These are phyloP conservation scores for Lepidotrigona ventralis DNA, from an alignment of 1,140 invertebrate genomes.

Conservation along the genomic window DNA sequence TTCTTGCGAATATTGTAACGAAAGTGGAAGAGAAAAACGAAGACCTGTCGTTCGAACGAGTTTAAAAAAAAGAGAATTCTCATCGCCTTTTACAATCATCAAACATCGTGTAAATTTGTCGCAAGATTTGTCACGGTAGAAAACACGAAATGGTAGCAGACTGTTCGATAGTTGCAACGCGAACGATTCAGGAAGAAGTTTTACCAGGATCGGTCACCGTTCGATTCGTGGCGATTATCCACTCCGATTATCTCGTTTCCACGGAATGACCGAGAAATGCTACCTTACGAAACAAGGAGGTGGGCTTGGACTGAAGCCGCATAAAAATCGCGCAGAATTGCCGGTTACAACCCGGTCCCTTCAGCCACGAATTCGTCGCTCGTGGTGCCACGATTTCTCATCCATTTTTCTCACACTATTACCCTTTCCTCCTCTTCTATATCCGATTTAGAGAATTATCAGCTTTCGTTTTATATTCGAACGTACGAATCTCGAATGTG, in stretches of 20 bases:
- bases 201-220: slow-evolving; percentile 54
- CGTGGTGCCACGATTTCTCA: neutral
- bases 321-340: slow-evolving; percentile 55
- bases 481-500: neutral
- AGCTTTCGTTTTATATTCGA: neutral
- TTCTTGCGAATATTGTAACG: too few relatives aligned
- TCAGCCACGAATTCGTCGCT: slow-evolving; percentile 17
- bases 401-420: neutral
- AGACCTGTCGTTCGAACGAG: too few relatives aligned
- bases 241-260: slow-evolving; percentile 57
- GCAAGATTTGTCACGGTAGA: neutral
- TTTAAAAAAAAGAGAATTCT: too few relatives aligned
- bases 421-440: neutral
- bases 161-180: slow-evolving; percentile 29
- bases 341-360: slow-evolving; percentile 28
- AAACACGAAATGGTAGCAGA: neutral
- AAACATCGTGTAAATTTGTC: neutral
- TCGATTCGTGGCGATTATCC: slow-evolving; percentile 44
- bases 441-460: neutral
- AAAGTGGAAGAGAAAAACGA: too few relatives aligned
- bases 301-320: slow-evolving; percentile 15
- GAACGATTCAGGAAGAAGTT: slow-evolving; percentile 47
- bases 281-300: slow-evolving; percentile 59
- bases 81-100: neutral
- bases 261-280: slow-evolving; percentile 54